A percentile compares a stretch with the other conserved stretches of the same genome.
Evolutionary conservation across 2,113 vertebrate species (phyloP).

Genomic region (Phylloscopus trochilus): DNA sequence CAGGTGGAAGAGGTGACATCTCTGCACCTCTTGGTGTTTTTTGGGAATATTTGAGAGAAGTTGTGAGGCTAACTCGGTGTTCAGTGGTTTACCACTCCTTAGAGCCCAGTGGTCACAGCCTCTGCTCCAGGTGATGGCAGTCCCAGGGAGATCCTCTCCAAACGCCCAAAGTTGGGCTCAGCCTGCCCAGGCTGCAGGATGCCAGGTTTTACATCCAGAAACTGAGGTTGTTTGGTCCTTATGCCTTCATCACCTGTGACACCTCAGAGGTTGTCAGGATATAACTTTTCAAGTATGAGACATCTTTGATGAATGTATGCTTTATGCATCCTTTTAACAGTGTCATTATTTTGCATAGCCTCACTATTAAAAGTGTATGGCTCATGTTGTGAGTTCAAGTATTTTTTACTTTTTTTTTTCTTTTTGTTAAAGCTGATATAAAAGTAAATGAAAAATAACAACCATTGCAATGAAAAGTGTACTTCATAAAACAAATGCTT

Average conservation of each 20-base stretch:
- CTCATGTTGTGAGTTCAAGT: neutral
- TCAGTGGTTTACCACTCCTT: neutral
- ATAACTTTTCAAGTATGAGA: neutral
- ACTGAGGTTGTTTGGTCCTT: neutral
- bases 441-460: constrained; percentile 46
- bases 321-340: neutral
- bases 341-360: neutral
- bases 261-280: neutral
- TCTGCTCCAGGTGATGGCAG: neutral
- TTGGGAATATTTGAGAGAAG: neutral
- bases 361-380: neutral
- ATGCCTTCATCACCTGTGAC: neutral
- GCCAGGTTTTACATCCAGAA: neutral
- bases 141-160: neutral
- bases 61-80: neutral
- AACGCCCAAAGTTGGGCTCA: neutral
- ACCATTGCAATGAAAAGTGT: constrained; percentile 4
- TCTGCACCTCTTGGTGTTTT: neutral
- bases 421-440: neutral
- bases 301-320: neutral
- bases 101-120: neutral
- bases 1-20: neutral
- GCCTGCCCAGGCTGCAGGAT: neutral
- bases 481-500: constrained; percentile 47
- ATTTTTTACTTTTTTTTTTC: neutral